A percentile compares a stretch with the other conserved stretches of the same genome.
phyloP scores from a whole-genome alignment of 1,140 invertebrate species.

The Protaetia brevitarsis region DNA sequence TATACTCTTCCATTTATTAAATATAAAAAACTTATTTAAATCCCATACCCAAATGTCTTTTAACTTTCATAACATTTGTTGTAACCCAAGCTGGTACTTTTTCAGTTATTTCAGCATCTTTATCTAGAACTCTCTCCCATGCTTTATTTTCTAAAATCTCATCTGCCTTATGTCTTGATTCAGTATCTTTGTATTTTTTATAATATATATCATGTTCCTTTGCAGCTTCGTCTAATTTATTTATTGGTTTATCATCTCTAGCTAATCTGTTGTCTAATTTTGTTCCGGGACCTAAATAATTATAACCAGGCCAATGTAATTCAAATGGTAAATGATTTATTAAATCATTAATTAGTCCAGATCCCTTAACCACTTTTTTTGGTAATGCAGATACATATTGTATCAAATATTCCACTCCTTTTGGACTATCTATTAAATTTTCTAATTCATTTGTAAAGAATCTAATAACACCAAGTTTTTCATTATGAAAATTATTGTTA shows the following conservation, averaged over 20 bases:
- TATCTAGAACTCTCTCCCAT: conserved; percentile 26
- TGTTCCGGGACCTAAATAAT: conserved; percentile 40
- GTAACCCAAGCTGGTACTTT: conserved; percentile 23
- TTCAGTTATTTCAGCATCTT: conserved; percentile 28
- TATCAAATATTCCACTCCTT: conserved; percentile 38
- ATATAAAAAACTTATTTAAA: conserved; percentile 25
- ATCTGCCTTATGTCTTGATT: neutral
- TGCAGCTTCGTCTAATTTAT: conserved; percentile 42
- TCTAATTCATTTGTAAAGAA: conserved; percentile 26
- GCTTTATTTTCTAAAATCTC: no score
- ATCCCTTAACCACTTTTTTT: neutral
- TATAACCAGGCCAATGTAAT: conserved; percentile 38
- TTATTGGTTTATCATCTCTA: conserved; percentile 40
- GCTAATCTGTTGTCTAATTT: conserved; percentile 36
- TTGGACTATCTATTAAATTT: conserved; percentile 27
- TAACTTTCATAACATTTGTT: conserved; percentile 27
- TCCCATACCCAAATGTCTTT: conserved; percentile 24
- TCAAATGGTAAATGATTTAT: conserved; percentile 39
- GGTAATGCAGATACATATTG: neutral
- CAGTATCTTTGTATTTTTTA: conserved; percentile 6
- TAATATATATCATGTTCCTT: conserved; percentile 29
- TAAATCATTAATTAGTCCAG: conserved; percentile 30
- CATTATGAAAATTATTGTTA: conserved; percentile 31
- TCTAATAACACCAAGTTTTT: conserved; percentile 29
- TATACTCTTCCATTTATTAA: conserved; percentile 22